Evolutionary conservation across 2,113 vertebrate species (phyloP), one percentile per base, ranked within the genome.

Genomic region (Maylandia zebra): DNA sequence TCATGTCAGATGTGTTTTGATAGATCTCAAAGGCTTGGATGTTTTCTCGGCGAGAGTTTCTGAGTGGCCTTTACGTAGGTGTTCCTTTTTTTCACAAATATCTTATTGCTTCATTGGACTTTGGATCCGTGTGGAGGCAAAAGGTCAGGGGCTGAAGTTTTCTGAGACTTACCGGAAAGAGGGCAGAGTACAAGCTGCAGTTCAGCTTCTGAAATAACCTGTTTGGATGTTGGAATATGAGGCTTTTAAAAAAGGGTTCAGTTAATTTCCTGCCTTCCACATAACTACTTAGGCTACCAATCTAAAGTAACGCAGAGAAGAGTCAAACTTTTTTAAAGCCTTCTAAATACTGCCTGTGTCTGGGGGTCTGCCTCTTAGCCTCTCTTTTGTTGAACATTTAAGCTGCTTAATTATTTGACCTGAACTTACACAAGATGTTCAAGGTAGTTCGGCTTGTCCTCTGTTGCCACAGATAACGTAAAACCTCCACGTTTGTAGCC

Each of bases 371-470:
- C 69, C 93, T 93, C 92, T 93, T 93, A 88, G 91, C 92, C 89
- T 84, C 83, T 86, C 93, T 92, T 95, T 95, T 94, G 93, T 95
- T 83, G 80, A 94, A 88, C 88, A 82, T 92, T 94, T 94, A 95
- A 96, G 93, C 92, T 93, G 94, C 95, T 94, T 94, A 94, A 96
- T 95, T 94, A 94, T 96, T 95, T 95, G 94, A 95, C 95, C 94
- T 92, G 93, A 95, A 94, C 93, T 94, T 90, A 91, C 76, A 91
- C 91, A 83, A 88, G 93, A 91, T 93, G 92, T 94, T 94, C 89
- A 94, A 94, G 93, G 93, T 95, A 94, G 89, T 90, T 93, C 83
- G 24, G 84, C 84, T 32, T 83, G 93, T 94, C 90, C 95, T 94
- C 93, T 91, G 88, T 91, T 88, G 83, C 88, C 82, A 80, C 27